Conservation (phyloP, 2,113 vertebrate species). For the Sturnira hondurensis region DNA sequence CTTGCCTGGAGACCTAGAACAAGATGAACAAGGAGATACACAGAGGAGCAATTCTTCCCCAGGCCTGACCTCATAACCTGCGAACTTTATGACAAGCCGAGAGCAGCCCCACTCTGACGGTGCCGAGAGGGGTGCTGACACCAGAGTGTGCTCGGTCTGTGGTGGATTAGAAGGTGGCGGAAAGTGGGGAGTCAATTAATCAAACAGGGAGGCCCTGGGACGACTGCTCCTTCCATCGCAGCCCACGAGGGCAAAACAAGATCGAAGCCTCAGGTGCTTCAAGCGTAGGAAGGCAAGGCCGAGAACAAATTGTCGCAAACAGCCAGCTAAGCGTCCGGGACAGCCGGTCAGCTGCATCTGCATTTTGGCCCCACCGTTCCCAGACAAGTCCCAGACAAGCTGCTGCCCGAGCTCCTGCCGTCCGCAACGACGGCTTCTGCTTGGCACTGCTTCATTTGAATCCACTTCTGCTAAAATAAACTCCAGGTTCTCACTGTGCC, state of each 20-base stretch:
- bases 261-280: background rate
- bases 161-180: fast-evolving
- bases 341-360: fast-evolving
- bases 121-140: fast-evolving
- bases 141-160: fast-evolving
- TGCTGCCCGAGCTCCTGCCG: fast-evolving
- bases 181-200: background rate
- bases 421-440: fast-evolving
- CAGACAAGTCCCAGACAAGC: fast-evolving
- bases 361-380: fast-evolving
- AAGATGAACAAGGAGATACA: background rate
- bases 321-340: background rate
- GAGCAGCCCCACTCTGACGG: background rate
- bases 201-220: background rate
- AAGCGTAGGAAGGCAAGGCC: fast-evolving
- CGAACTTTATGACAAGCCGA: fast-evolving
- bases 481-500: background rate
- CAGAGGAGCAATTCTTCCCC: background rate
- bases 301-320: fast-evolving
- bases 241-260: background rate
- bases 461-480: background rate
- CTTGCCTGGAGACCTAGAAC: background rate
- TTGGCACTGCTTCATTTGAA: background rate
- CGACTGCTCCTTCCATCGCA: background rate
- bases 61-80: background rate